These are phyloP conservation scores for Amiota communis DNA, from an alignment of 2,888 invertebrate species.

Conservation along the genomic window DNA sequence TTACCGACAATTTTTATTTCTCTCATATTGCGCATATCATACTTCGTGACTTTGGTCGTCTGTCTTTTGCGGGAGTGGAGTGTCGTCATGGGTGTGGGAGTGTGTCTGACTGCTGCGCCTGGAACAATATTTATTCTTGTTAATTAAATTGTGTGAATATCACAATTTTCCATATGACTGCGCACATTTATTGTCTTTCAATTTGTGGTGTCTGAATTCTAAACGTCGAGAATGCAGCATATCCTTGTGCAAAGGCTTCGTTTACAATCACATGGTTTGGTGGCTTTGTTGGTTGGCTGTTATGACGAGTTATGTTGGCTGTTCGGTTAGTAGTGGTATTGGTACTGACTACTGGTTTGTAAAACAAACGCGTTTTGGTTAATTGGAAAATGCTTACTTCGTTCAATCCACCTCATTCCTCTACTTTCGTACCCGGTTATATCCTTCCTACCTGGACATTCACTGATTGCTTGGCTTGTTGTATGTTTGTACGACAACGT, in stretches of 20 bases:
- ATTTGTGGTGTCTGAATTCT: slow-evolving; percentile 58
- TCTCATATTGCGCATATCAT: slow-evolving; percentile 55
- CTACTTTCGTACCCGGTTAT: too few relatives aligned
- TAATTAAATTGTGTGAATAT: slow-evolving; percentile 74
- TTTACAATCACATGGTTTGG: neutral
- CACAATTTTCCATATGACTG: slow-evolving; percentile 71
- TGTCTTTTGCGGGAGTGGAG: slow-evolving; percentile 53
- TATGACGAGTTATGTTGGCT: slow-evolving; percentile 7
- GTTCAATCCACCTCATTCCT: too few relatives aligned
- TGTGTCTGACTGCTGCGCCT: slow-evolving; percentile 51
- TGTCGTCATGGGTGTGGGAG: too few relatives aligned
- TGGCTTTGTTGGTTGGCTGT: slow-evolving; percentile 12
- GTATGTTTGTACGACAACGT: too few relatives aligned
- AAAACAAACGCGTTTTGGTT: slow-evolving; percentile 37
- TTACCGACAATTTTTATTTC: slow-evolving; percentile 20
- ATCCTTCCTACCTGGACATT: too few relatives aligned
- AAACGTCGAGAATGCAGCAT: slow-evolving; percentile 1
- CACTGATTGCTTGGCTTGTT: slow-evolving; percentile 20
- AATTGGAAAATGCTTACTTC: slow-evolving; percentile 13
- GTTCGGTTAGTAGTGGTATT: slow-evolving; percentile 27
- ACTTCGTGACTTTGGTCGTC: slow-evolving; percentile 46
- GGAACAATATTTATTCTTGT: slow-evolving; percentile 72
- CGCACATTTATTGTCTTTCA: slow-evolving; percentile 70
- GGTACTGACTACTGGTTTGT: slow-evolving; percentile 39
- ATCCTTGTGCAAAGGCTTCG: too few relatives aligned